Conservation (phyloP, 2,113 vertebrate species). For the Ptilorrhoa leucosticta region DNA sequence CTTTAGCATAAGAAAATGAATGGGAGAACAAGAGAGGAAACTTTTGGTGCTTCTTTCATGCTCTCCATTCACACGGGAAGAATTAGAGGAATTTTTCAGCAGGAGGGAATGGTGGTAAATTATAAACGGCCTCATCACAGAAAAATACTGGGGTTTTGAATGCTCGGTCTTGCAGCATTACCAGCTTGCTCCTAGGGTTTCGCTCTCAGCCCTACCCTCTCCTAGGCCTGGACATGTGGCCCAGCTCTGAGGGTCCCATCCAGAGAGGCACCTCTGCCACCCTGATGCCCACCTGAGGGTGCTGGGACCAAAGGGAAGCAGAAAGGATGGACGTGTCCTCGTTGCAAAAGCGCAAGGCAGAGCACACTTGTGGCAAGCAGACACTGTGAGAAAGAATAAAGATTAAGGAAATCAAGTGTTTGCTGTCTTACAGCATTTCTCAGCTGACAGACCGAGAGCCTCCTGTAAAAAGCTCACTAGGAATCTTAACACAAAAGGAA, state of each 20-base stretch:
- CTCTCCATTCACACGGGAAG: constrained; percentile 3
- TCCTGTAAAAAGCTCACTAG: background rate
- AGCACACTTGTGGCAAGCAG: background rate
- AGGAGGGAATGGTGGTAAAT: background rate
- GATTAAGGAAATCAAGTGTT: background rate
- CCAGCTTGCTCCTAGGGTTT: background rate
- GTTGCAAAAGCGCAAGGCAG: accelerated
- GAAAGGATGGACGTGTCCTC: background rate
- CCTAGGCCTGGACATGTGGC: background rate
- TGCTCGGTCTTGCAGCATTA: background rate
- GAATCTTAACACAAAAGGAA: background rate
- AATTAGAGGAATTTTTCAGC: constrained; percentile 32
- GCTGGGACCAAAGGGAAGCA: background rate
- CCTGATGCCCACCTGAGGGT: accelerated
- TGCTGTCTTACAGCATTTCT: background rate
- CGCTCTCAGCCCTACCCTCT: background rate
- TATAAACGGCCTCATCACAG: background rate
- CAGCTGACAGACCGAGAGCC: background rate
- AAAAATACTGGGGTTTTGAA: background rate
- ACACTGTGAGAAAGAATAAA: background rate
- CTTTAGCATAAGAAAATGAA: background rate
- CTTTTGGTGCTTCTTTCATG: background rate
- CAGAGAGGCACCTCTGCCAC: background rate
- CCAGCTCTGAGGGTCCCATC: background rate
- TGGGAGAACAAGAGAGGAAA: background rate